phyloP scores from a whole-genome alignment of 1,140 invertebrate species.

The Drosophila lini region DNA sequence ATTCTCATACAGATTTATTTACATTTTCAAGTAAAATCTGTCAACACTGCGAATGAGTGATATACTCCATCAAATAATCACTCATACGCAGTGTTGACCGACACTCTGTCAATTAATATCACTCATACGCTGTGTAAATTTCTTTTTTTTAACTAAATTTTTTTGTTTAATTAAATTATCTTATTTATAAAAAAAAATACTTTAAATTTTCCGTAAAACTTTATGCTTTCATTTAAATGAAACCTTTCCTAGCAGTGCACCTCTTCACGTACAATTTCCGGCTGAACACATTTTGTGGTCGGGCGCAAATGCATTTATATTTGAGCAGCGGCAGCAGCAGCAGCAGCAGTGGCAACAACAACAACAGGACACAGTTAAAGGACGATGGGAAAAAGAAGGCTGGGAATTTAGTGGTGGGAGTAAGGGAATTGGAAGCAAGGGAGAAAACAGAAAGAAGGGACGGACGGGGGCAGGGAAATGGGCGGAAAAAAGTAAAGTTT shows the following conservation, averaged over 20 bases:
- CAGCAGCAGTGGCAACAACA: constrained; percentile 41
- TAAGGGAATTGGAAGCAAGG: constrained; percentile 11
- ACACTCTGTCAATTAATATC: no score
- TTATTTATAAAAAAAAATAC: no score
- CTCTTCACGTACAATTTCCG: constrained; percentile 81
- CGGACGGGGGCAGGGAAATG: neutral
- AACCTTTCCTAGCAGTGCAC: constrained; percentile 37
- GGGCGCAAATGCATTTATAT: constrained; percentile 81
- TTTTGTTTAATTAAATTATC: no score
- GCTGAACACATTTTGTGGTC: constrained; percentile 82
- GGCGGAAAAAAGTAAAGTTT: constrained; percentile 27
- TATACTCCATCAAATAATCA: neutral
- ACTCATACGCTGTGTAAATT: no score
- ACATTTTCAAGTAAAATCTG: neutral
- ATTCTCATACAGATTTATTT: no score
- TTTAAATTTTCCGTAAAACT: no score
- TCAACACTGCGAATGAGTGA: constrained; percentile 6
- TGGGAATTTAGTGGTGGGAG: constrained; percentile 6
- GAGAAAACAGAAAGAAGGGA: neutral
- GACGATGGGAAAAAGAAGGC: constrained; percentile 4
- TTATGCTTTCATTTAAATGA: neutral
- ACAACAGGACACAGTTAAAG: constrained; percentile 15
- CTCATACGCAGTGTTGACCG: neutral
- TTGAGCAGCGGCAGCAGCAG: constrained; percentile 61
- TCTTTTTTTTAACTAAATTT: neutral